phyloP scores from a whole-genome alignment of 2,888 invertebrate genomes.

The Caenorhabditis doughertyi region DNA sequence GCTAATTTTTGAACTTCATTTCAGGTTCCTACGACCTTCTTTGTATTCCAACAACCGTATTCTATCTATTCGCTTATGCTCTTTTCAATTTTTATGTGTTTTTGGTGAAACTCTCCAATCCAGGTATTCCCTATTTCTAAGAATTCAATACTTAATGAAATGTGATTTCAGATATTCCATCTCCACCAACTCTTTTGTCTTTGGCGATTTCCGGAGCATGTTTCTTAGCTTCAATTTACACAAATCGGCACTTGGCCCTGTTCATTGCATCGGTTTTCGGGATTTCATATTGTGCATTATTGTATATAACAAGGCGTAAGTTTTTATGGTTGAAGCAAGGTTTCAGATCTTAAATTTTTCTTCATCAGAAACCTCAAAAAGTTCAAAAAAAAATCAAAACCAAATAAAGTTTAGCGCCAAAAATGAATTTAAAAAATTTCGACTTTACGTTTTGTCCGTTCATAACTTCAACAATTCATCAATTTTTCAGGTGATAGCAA shows the following conservation, averaged over 20 bases:
- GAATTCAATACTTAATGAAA: too few species aligned
- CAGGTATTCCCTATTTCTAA: neutral
- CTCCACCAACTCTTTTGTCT: constrained; percentile 53
- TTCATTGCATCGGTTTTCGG: constrained; percentile 35
- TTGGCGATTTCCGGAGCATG: constrained; percentile 34
- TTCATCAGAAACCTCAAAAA: too few species aligned
- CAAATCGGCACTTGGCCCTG: constrained; percentile 49
- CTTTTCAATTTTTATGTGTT: constrained; percentile 65
- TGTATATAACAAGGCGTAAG: constrained; percentile 42
- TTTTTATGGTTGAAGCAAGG: neutral
- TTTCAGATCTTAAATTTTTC: too few species aligned
- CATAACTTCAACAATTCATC: too few species aligned
- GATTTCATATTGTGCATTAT: constrained; percentile 33
- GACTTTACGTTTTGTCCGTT: too few species aligned
- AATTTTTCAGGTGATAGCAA: constrained; percentile 27
- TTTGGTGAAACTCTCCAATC: constrained; percentile 28
- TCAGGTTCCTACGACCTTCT: constrained; percentile 63
- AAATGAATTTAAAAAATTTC: too few species aligned
- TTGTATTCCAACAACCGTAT: constrained; percentile 55
- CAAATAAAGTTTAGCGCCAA: too few species aligned
- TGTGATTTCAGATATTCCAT: constrained; percentile 51
- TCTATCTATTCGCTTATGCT: constrained; percentile 55
- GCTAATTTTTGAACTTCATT: neutral
- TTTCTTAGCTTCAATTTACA: constrained; percentile 41
- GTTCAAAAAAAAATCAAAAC: too few species aligned